A percentile compares a stretch with the other conserved stretches of the same genome.
Conservation (phyloP, 2,113 vertebrate species). For the Syngnathus typhle region DNA sequence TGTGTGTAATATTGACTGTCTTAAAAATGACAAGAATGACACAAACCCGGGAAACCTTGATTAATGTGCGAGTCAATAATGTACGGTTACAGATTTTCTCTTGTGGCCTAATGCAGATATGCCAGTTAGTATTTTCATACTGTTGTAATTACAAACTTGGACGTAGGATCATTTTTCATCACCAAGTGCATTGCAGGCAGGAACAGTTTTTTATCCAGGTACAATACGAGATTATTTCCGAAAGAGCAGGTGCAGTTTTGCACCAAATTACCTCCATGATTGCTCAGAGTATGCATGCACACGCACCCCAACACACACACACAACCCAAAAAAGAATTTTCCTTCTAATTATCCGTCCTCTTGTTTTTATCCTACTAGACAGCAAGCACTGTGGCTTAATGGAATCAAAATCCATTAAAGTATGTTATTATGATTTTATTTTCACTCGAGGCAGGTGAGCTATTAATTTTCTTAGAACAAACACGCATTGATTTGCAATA, state of each 20-base stretch:
- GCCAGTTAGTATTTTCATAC: neutral
- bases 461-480: neutral
- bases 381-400: neutral
- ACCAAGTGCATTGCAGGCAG: neutral
- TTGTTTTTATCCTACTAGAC: neutral
- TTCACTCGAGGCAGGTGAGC: neutral
- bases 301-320: neutral
- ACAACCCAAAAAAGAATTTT: neutral
- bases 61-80: constrained; percentile 14
- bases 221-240: constrained; percentile 10
- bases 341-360: neutral
- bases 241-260: neutral
- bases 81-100: neutral
- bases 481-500: neutral
- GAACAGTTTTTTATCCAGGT: neutral
- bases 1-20: constrained; percentile 13
- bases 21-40: constrained; percentile 25
- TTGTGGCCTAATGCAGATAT: neutral
- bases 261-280: neutral
- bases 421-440: neutral
- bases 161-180: neutral
- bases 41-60: constrained; percentile 20
- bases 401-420: neutral
- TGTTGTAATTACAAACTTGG: constrained; percentile 10
- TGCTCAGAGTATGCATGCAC: neutral